Conservation (phyloP, 2,888 invertebrate species). For the Octonoba sinensis region DNA sequence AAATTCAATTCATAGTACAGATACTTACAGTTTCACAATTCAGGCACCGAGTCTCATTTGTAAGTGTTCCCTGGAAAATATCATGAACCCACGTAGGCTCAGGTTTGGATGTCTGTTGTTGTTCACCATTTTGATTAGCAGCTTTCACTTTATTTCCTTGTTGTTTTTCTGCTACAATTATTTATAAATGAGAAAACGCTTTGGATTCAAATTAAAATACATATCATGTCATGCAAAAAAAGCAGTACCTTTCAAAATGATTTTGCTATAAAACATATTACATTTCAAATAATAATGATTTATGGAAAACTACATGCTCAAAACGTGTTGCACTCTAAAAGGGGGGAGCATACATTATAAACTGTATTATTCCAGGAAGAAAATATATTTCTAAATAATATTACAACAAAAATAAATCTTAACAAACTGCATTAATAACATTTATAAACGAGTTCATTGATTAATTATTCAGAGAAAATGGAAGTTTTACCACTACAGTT, state of each 20-base stretch:
- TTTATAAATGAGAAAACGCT: too few species aligned
- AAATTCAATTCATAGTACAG: background rate
- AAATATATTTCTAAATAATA: too few species aligned
- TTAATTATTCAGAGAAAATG: too few species aligned
- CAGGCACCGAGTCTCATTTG: conserved; percentile 98
- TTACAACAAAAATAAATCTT: too few species aligned
- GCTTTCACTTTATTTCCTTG: conserved; percentile 71
- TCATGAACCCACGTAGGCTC: conserved; percentile 99
- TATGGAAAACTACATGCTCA: background rate
- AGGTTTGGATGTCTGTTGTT: conserved; percentile 72
- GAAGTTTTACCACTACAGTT: too few species aligned
- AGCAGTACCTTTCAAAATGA: background rate
- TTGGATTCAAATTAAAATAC: too few species aligned
- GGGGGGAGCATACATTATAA: too few species aligned
- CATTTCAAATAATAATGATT: background rate
- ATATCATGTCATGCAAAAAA: background rate
- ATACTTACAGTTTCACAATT: conserved; percentile 95
- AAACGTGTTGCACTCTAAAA: too few species aligned
- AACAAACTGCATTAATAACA: too few species aligned
- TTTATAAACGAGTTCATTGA: too few species aligned
- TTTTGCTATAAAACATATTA: background rate
- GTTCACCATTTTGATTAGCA: conserved; percentile 59
- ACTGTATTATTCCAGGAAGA: too few species aligned
- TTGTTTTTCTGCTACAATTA: conserved; percentile 77
- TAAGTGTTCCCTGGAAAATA: conserved; percentile 99